Evolutionary conservation across 2,113 vertebrate species (phyloP).

Genomic region (Delphinapterus leucas): DNA sequence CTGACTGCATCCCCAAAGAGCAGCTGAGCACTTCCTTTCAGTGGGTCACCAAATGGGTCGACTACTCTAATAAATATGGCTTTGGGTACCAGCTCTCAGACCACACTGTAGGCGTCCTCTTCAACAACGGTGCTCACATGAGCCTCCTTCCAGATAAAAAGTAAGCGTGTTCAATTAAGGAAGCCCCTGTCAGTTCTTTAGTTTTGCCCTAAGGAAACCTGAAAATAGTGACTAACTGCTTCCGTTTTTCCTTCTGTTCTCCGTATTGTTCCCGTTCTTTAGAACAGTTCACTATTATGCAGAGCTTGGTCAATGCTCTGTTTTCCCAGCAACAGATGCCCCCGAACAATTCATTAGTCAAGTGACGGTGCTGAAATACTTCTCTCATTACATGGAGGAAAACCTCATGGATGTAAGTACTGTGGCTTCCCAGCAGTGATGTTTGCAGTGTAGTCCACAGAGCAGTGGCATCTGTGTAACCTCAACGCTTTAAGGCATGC

Average conservation of each 20-base stretch:
- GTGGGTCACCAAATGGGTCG: constrained; percentile 99
- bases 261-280: neutral
- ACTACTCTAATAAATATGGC: constrained; percentile 99
- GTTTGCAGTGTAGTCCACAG: neutral
- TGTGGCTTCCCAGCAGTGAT: neutral
- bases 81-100: constrained; percentile 99
- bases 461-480: neutral
- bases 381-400: constrained; percentile 99
- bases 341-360: constrained; percentile 96
- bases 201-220: neutral
- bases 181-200: neutral
- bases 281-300: constrained; percentile 98
- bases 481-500: neutral
- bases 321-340: constrained; percentile 91
- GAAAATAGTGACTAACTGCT: neutral
- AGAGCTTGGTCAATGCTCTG: constrained; percentile 93
- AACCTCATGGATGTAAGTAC: constrained; percentile 98
- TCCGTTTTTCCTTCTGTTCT: neutral
- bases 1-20: constrained; percentile 89
- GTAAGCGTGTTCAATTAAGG: constrained; percentile 80
- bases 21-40: constrained; percentile 89
- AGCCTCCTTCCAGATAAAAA: constrained; percentile 97
- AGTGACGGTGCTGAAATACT: constrained; percentile 98
- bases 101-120: constrained; percentile 97
- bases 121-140: constrained; percentile 99